Evolutionary conservation across 1,140 invertebrate genomes (phyloP).

Genomic region (Drosophila pandora): DNA sequence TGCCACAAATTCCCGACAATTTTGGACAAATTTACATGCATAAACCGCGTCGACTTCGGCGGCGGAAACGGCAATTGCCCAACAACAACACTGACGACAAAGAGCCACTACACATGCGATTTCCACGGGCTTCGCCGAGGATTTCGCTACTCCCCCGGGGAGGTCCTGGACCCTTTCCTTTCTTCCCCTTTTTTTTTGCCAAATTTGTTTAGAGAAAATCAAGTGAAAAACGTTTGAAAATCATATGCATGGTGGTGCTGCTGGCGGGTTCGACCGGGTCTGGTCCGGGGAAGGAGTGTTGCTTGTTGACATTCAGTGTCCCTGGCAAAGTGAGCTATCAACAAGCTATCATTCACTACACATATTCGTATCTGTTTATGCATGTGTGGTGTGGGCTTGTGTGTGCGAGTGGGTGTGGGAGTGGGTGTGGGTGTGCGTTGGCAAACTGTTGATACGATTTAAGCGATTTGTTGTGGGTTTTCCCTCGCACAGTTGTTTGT

Average conservation of each 20-base stretch:
- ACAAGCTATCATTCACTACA: slow-evolving; percentile 80
- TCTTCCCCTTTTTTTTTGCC: slow-evolving; percentile 50
- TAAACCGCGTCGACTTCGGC: slow-evolving; percentile 59
- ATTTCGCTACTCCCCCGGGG: slow-evolving; percentile 43
- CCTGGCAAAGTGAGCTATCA: slow-evolving; percentile 72
- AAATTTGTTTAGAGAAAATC: slow-evolving; percentile 72
- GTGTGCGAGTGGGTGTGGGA: not conserved
- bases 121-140: slow-evolving; percentile 35
- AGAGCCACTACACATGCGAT: slow-evolving; percentile 68
- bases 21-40: slow-evolving; percentile 81
- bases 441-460: slow-evolving; percentile 79
- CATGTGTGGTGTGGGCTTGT: slow-evolving; percentile 52
- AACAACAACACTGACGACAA: slow-evolving; percentile 53
- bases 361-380: slow-evolving; percentile 49
- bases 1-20: slow-evolving; percentile 81
- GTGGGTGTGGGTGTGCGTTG: slow-evolving; percentile 12
- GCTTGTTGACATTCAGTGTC: slow-evolving; percentile 70
- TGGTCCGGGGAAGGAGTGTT: slow-evolving; percentile 13
- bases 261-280: slow-evolving; percentile 3
- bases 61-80: slow-evolving; percentile 74
- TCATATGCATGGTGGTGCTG: slow-evolving; percentile 57
- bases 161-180: slow-evolving; percentile 60
- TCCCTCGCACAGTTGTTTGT: slow-evolving; percentile 44
- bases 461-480: slow-evolving; percentile 80
- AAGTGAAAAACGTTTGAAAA: slow-evolving; percentile 72